Percentiles rank a stretch among this genome's conserved stretches.
Evolutionary conservation across 2,888 invertebrate genomes (phyloP).

Genomic region (Flexamia atlantica): DNA sequence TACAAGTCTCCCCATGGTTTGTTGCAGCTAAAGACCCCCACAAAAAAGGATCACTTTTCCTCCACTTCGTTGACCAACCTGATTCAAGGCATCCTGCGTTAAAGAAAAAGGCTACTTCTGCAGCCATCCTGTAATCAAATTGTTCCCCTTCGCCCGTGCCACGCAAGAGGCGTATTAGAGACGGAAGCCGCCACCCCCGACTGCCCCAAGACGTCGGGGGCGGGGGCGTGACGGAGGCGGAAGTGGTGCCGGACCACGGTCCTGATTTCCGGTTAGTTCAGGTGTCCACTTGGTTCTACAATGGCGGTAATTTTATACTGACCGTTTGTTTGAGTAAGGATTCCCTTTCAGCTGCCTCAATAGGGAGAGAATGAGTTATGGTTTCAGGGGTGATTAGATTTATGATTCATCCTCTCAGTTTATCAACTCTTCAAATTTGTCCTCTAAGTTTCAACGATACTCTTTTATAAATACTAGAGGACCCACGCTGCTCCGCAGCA

Average conservation of each 20-base stretch:
- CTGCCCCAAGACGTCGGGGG: not conserved
- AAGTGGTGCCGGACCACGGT: constrained; percentile 45
- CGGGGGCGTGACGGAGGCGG: constrained; percentile 38
- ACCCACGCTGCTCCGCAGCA: too few relatives aligned
- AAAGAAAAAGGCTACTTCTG: constrained; percentile 13
- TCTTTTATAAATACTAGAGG: too few relatives aligned
- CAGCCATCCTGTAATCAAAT: constrained; percentile 24
- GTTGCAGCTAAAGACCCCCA: too few relatives aligned
- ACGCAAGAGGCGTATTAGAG: constrained; percentile 11
- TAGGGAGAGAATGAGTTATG: constrained; percentile 20
- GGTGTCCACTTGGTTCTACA: constrained; percentile 31
- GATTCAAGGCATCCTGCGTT: constrained; percentile 26
- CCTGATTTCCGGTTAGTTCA: constrained; percentile 52
- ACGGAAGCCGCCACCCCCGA: constrained; percentile 36
- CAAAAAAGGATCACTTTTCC: constrained; percentile 7
- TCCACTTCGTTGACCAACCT: constrained; percentile 28
- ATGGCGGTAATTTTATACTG: constrained; percentile 38
- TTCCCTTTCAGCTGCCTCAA: constrained; percentile 33
- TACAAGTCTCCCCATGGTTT: not conserved
- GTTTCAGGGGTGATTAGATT: not conserved
- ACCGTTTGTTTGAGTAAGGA: constrained; percentile 45
- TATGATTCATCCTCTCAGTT: too few relatives aligned
- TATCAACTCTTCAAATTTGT: too few relatives aligned
- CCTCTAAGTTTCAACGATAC: too few relatives aligned
- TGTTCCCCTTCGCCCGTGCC: constrained; percentile 13